These are phyloP conservation scores for Battus philenor DNA, from an alignment of 1,140 invertebrate species.

Conservation along the genomic window DNA sequence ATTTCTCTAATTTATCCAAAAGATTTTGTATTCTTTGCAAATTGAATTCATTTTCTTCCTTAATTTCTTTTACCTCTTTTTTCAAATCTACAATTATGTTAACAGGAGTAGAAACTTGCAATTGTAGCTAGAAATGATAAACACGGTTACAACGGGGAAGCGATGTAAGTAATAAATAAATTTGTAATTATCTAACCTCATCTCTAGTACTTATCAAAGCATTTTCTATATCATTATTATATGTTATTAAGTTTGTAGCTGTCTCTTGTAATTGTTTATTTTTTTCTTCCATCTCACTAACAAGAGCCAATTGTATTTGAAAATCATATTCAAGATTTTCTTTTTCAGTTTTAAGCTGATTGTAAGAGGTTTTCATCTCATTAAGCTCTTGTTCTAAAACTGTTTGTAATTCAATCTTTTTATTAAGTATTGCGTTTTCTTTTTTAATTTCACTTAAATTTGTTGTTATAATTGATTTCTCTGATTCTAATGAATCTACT, in stretches of 20 bases:
- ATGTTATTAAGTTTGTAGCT: slow-evolving; percentile 32
- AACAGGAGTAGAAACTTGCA: too few relatives aligned
- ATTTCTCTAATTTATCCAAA: slow-evolving; percentile 45
- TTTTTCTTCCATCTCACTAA: slow-evolving; percentile 35
- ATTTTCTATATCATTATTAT: slow-evolving; percentile 46
- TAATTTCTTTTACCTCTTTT: slow-evolving; percentile 47
- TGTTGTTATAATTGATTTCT: slow-evolving; percentile 29
- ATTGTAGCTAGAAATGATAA: slow-evolving; percentile 30
- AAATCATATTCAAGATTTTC: slow-evolving; percentile 38
- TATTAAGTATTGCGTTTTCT: slow-evolving; percentile 33
- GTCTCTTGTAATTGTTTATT: slow-evolving; percentile 34
- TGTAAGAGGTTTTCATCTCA: slow-evolving; percentile 27
- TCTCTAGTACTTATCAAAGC: slow-evolving; percentile 35
- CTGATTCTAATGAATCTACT: slow-evolving; percentile 32
- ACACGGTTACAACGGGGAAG: too few relatives aligned
- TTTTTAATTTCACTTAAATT: slow-evolving; percentile 29
- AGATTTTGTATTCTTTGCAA: slow-evolving; percentile 42
- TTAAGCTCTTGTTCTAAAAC: slow-evolving; percentile 33
- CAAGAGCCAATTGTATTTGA: slow-evolving; percentile 23
- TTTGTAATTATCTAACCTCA: slow-evolving; percentile 27
- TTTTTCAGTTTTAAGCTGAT: slow-evolving; percentile 36
- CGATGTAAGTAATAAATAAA: too few relatives aligned
- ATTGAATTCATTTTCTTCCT: slow-evolving; percentile 40
- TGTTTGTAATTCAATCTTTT: slow-evolving; percentile 40
- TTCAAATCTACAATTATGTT: slow-evolving; percentile 28